These are phyloP conservation scores for Hymenochirus boettgeri DNA, from an alignment of 2,113 vertebrate genomes.

Conservation along the genomic window DNA sequence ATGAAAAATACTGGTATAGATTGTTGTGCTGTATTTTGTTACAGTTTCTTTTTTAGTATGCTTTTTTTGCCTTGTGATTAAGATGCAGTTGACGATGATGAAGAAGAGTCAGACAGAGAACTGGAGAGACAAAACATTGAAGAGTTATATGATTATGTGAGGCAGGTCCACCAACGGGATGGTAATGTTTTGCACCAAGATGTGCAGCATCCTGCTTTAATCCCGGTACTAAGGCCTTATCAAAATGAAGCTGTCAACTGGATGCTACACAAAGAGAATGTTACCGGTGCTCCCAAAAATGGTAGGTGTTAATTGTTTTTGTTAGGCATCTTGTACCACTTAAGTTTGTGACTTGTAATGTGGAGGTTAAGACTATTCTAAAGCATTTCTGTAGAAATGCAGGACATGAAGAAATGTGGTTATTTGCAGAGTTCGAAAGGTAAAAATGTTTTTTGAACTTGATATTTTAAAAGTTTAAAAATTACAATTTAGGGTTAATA, in stretches of 20 bases:
- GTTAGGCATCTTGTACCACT: too few relatives aligned
- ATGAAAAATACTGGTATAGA: too few relatives aligned
- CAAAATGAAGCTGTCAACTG: conserved; percentile 73
- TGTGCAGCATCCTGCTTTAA: conserved; percentile 84
- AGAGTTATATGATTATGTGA: conserved; percentile 90
- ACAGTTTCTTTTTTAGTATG: background rate
- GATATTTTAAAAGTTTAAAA: too few relatives aligned
- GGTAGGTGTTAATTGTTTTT: conserved; percentile 62
- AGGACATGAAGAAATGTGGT: too few relatives aligned
- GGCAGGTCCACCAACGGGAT: conserved; percentile 75
- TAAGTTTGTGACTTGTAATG: too few relatives aligned
- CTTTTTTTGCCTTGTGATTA: background rate
- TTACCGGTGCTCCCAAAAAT: conserved; percentile 41
- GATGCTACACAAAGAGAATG: conserved; percentile 69
- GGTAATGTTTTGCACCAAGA: conserved; percentile 59
- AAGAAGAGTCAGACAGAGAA: conserved; percentile 82
- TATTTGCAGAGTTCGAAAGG: too few relatives aligned
- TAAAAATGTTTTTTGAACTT: too few relatives aligned
- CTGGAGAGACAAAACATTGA: conserved; percentile 91
- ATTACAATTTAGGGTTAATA: too few relatives aligned
- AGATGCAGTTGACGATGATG: conserved; percentile 74
- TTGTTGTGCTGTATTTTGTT: background rate
- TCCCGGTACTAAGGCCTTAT: conserved; percentile 68
- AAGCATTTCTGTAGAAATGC: too few relatives aligned
- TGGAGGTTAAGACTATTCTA: too few relatives aligned